Conservation (phyloP, 2,888 invertebrate species). For the Phengaris arion region DNA sequence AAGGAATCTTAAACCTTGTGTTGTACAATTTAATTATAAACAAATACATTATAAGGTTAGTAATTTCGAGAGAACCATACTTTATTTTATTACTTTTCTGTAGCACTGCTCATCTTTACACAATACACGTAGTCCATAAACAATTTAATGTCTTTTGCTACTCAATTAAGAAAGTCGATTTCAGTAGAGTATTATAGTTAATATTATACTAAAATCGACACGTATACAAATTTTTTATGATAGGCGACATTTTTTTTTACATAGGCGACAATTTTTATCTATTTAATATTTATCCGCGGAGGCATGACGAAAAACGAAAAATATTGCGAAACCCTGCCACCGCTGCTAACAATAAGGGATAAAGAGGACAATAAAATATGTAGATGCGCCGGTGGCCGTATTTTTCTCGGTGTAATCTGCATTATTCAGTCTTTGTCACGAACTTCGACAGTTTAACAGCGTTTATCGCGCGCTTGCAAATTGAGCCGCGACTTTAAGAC, state of each 20-base stretch:
- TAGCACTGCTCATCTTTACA: too few species aligned
- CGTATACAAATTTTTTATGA: too few species aligned
- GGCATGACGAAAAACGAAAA: neutral
- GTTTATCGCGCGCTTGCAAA: slow-evolving; percentile 80
- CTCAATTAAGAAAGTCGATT: too few species aligned
- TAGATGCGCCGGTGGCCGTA: slow-evolving; percentile 78
- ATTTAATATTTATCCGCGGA: slow-evolving; percentile 9
- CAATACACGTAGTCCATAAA: too few species aligned
- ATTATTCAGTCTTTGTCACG: slow-evolving; percentile 80
- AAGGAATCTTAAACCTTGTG: neutral
- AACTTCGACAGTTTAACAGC: slow-evolving; percentile 80
- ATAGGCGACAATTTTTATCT: neutral
- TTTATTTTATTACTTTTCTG: too few species aligned
- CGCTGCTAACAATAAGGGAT: slow-evolving; percentile 57
- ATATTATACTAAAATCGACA: too few species aligned
- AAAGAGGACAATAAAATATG: slow-evolving; percentile 78
- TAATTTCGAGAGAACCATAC: too few species aligned
- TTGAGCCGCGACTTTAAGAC: slow-evolving; percentile 80
- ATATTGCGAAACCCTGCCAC: slow-evolving; percentile 46
- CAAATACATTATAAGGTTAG: too few species aligned
- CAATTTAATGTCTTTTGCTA: too few species aligned
- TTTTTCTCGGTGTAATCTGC: slow-evolving; percentile 79
- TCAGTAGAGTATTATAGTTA: too few species aligned
- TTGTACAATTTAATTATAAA: too few species aligned
- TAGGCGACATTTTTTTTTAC: neutral